Percentiles rank a stretch among this genome's conserved stretches.
Evolutionary conservation across 2,888 invertebrate genomes (phyloP).

Genomic region (Itoplectis maculator): DNA sequence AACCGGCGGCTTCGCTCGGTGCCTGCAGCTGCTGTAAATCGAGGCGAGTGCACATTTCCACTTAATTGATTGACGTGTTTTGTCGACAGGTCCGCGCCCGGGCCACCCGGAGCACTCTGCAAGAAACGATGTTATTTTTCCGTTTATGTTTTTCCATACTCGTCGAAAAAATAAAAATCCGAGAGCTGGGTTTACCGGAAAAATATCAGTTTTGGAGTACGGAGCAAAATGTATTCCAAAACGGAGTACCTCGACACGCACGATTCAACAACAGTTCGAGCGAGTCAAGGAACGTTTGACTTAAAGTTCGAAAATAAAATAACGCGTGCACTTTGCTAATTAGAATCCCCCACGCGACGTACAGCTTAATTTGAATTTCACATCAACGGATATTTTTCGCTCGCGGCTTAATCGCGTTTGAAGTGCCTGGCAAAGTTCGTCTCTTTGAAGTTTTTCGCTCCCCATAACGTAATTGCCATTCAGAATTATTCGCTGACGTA

Average conservation of each 20-base stretch:
- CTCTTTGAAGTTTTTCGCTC: conserved; percentile 12
- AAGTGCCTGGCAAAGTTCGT: background rate
- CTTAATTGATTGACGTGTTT: conserved; percentile 18
- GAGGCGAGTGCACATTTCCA: background rate
- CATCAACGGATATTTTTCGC: background rate
- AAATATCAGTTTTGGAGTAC: background rate
- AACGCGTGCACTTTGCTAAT: background rate
- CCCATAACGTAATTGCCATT: conserved; percentile 2
- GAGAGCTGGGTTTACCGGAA: background rate
- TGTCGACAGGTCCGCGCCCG: background rate
- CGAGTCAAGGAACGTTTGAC: background rate
- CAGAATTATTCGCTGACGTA: background rate
- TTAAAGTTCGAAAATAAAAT: background rate
- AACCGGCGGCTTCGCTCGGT: background rate
- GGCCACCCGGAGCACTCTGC: background rate
- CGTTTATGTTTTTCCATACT: background rate
- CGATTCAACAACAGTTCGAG: background rate
- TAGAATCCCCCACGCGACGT: background rate
- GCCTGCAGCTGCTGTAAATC: conserved; percentile 18
- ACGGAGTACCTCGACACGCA: background rate
- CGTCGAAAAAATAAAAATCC: background rate
- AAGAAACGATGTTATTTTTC: background rate
- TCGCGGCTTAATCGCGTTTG: conserved; percentile 4
- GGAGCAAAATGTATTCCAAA: background rate
- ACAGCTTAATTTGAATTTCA: background rate